Evolutionary conservation across 1,140 invertebrate species (phyloP), one percentile per base, ranked within the genome.

Genomic region (Phenacoccus solenopsis): DNA sequence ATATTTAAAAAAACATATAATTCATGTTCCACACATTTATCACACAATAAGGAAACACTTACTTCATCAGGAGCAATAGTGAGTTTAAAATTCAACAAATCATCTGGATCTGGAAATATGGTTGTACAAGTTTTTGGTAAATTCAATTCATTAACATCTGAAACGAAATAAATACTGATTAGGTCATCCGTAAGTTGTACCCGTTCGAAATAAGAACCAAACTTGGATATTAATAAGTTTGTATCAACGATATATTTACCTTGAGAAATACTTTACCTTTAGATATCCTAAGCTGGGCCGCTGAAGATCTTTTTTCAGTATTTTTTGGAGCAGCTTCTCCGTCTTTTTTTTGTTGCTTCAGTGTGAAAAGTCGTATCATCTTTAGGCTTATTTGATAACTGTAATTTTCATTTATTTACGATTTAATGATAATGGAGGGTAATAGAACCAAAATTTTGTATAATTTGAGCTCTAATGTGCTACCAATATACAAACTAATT

Each of bases 321-420:
- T 86, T 87, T 78, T 84, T 82, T 70, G 86, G 86, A 77, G 88
- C 86, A 70, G 86, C 81, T 80, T 94, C 91, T 74, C 93, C 94
- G 85, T 97, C 93, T 84, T 97, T 97, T 84, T 96, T 95, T 81
- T 96, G 93, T 84, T 97, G 93, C 84, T 97, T 98, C 76, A 97
- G 83, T 69, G 94, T 95, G 85, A 97, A 98, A 82, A 98, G 85
- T 86, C 96, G 97, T 80, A 98, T 97, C 95, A 98, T 97, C 76
- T 78, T 68, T 27, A 67, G 61, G 61, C 28, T 28, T 67, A 49
- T n/a, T 49, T 49, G 38, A 49, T 49, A 16, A 49, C 38, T 49
- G 38, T 4, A 9, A 49, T 49, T 49, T 9, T 49, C 38, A 49
- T 49, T 49, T 49, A 49, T 49, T 49, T 2, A 9, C 12, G 30